Evolutionary conservation across 1,140 invertebrate genomes (phyloP).

Genomic region (Himalopsyche phryganea): DNA sequence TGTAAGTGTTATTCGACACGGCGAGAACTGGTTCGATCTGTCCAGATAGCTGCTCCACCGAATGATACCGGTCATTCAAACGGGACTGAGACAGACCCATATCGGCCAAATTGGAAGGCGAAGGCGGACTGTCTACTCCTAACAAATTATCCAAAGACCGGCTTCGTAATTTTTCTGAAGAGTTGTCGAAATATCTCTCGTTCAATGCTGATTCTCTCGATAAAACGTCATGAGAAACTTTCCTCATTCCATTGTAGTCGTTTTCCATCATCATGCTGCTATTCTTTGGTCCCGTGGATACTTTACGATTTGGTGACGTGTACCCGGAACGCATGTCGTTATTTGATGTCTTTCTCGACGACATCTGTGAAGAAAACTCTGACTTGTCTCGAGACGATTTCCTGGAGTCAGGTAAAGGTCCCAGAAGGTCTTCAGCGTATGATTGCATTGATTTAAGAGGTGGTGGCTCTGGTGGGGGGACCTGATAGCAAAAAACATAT

Average conservation of each 20-base stretch:
- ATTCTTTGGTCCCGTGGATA: constrained; percentile 29
- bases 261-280: constrained; percentile 33
- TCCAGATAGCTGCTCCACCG: constrained; percentile 68
- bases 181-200: constrained; percentile 81
- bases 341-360: constrained; percentile 33
- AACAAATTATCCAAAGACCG: constrained; percentile 80
- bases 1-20: constrained; percentile 52
- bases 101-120: constrained; percentile 59
- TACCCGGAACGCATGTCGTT: constrained; percentile 32
- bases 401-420: constrained; percentile 36
- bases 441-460: constrained; percentile 39
- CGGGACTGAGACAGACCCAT: constrained; percentile 78
- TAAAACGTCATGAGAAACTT: constrained; percentile 71
- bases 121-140: constrained; percentile 47
- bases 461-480: constrained; percentile 56
- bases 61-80: constrained; percentile 82
- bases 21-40: constrained; percentile 49
- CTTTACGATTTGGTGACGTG: constrained; percentile 29
- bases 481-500: constrained; percentile 37
- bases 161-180: constrained; percentile 70
- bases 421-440: constrained; percentile 32
- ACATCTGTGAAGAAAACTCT: constrained; percentile 31
- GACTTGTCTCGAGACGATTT: constrained; percentile 43
- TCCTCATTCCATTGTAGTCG: constrained; percentile 53
- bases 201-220: constrained; percentile 83